Base-by-base conservation (phyloP, 2,797 vertebrate species). In the Corythornis leucogaster region DNA sequence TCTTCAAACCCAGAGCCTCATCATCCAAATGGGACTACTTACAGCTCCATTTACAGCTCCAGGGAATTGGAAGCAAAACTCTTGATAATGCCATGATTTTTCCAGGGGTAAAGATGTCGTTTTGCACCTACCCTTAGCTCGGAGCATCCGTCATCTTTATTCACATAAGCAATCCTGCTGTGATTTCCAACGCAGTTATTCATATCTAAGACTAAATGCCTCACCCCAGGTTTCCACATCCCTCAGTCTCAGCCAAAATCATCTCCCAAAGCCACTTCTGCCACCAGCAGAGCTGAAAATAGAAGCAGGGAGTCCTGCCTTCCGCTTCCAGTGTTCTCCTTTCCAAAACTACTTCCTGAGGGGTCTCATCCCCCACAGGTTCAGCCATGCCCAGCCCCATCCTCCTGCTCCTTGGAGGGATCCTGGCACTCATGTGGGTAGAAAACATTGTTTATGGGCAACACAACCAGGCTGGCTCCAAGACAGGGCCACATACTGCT, bases 371-470 rank as follows among this genome's bases (percentile, higher is more conserved):
- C 14, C 45, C 43, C 0, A 0, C 15, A 62, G 77, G 43, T 38
- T 80, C 2, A 1, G 46, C 54, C 10, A 13, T 54, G n/a, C 28
- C 57, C 68, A 91, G 42, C n/a, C 6, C 16, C 4, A 4, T 31
- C 43, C 38, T 58, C 61, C 8, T 16, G 20, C 13, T 90, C 77
- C 38, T 53, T 3, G 1, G 28, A 73, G 46, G 45, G 26, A 50
- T 20, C 54, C 1, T 8, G 35, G 31, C 35, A 20, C 28, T 45
- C 35, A 30, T 1, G 4, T 0, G 0, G 12, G 38, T n/a, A n/a
- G 25, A 51, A 77, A 80, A 48, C 7, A 2, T 8, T 24, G 28
- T 12, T 74, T 58, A n/a, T 14, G 35, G 18, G 26, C 46, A 91
- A 10, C 30, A 13, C 28, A 42, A 26, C 2, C 21, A 45, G 25